phyloP scores from a whole-genome alignment of 2,797 vertebrate species.

The Labroides dimidiatus region DNA sequence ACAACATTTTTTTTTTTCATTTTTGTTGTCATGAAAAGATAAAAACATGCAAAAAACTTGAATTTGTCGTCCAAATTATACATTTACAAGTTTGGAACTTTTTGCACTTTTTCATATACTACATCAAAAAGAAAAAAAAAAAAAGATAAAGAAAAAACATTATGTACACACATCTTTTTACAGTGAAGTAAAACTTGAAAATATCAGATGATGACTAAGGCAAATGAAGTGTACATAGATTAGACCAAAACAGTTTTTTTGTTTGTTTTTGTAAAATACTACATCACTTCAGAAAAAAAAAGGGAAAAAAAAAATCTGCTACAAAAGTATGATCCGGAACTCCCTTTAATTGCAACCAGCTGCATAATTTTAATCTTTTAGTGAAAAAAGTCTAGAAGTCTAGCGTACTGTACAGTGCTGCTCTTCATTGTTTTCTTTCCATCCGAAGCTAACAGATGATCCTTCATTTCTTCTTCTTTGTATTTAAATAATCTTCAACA shows the following conservation, averaged over 20 bases:
- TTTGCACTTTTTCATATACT: slow-evolving; percentile 95
- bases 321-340: slow-evolving; percentile 96
- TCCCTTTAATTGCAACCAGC: slow-evolving; percentile 97
- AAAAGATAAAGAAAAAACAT: slow-evolving; percentile 87
- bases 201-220: slow-evolving; percentile 90
- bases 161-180: slow-evolving; percentile 99
- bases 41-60: slow-evolving; percentile 99
- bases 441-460: slow-evolving; percentile 83
- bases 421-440: slow-evolving; percentile 85
- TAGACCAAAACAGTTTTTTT: slow-evolving; percentile 90
- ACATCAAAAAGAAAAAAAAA: slow-evolving; percentile 85
- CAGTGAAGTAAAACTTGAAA: slow-evolving; percentile 95
- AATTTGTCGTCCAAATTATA: slow-evolving; percentile 96
- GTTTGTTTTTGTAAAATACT: slow-evolving; percentile 90
- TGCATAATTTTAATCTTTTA: slow-evolving; percentile 90
- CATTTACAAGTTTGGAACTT: slow-evolving; percentile 96
- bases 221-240: slow-evolving; percentile 93
- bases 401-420: slow-evolving; percentile 92
- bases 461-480: slow-evolving; percentile 86
- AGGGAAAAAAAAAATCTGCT: slow-evolving; percentile 87
- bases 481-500: slow-evolving; percentile 88
- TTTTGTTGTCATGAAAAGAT: slow-evolving; percentile 94
- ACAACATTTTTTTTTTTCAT: slow-evolving; percentile 92
- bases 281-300: slow-evolving; percentile 85
- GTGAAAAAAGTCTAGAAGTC: slow-evolving; percentile 93